phyloP scores from a whole-genome alignment of 2,797 vertebrate species.

The Taeniopygia guttata region DNA sequence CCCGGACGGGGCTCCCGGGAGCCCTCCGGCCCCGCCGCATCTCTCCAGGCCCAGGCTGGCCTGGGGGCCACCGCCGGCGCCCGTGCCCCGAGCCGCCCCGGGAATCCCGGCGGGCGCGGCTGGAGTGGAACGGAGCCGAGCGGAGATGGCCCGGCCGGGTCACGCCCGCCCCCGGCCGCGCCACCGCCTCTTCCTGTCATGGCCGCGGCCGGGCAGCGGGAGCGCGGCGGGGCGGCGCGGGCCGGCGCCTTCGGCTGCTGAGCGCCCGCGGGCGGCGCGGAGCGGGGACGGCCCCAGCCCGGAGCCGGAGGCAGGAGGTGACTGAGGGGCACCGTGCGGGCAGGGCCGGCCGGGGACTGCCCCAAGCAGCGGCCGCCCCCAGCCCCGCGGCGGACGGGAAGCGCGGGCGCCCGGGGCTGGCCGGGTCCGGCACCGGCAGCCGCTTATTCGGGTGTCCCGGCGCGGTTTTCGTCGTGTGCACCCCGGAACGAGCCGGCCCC shows the following conservation, averaged over 20 bases:
- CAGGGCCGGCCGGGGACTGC: neutral
- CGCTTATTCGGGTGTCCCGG: neutral
- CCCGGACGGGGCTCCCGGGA: too few species aligned
- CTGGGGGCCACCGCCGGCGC: too few species aligned
- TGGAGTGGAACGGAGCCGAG: neutral
- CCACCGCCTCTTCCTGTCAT: neutral
- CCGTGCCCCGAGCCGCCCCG: fast-evolving
- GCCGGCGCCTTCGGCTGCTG: neutral
- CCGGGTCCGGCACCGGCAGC: neutral
- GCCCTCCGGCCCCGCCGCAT: neutral
- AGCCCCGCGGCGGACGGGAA: neutral
- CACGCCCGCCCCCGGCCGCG: neutral
- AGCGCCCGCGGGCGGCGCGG: neutral
- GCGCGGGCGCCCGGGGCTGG: neutral
- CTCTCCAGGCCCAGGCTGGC: neutral
- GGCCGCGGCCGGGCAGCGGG: neutral
- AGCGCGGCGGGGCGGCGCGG: neutral
- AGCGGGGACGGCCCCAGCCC: neutral
- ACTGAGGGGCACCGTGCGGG: neutral
- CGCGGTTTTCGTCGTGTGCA: neutral
- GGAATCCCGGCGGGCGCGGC: fast-evolving
- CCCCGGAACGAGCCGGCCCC: neutral
- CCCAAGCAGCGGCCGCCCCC: neutral
- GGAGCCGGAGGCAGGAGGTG: neutral
- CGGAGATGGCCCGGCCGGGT: neutral